Conservation (phyloP, 2,797 vertebrate genomes). For the Artibeus jamaicensis region DNA sequence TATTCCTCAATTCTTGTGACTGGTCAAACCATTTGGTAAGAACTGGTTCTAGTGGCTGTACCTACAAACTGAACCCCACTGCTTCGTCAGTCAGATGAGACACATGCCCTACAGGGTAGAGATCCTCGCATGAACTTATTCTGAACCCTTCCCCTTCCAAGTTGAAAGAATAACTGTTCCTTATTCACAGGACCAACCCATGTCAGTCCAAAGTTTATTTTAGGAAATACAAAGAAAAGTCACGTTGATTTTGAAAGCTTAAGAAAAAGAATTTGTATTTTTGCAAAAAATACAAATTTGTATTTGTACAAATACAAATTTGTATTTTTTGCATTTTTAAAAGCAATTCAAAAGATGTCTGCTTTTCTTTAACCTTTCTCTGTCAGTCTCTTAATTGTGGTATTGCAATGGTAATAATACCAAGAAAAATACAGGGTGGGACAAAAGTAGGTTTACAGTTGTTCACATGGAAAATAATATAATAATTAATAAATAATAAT, state of each 20-base stretch:
- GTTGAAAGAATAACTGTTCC: not conserved
- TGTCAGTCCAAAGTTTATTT: not conserved
- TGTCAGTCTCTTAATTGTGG: not conserved
- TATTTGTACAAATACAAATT: too few species aligned
- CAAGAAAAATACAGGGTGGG: not conserved
- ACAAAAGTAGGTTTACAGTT: not conserved
- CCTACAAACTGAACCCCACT: not conserved
- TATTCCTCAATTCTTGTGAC: not conserved
- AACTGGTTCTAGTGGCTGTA: not conserved
- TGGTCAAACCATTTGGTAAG: not conserved
- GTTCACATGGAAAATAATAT: not conserved
- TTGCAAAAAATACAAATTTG: too few species aligned
- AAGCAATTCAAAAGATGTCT: not conserved
- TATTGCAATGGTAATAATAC: not conserved
- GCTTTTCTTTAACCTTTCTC: not conserved
- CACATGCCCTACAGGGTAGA: fast-evolving
- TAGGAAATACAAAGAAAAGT: not conserved
- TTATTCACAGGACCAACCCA: not conserved
- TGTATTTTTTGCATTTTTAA: slow-evolving; percentile 31
- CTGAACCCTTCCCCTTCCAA: not conserved
- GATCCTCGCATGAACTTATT: not conserved
- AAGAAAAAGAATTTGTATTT: not conserved
- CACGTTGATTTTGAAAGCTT: slow-evolving; percentile 13
- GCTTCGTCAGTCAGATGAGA: not conserved
- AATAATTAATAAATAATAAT: not conserved